A percentile compares a stretch with the other conserved stretches of the same genome.
These are phyloP conservation scores for Troglohyphantes excavatus DNA, from an alignment of 2,888 invertebrate genomes.

Conservation along the genomic window DNA sequence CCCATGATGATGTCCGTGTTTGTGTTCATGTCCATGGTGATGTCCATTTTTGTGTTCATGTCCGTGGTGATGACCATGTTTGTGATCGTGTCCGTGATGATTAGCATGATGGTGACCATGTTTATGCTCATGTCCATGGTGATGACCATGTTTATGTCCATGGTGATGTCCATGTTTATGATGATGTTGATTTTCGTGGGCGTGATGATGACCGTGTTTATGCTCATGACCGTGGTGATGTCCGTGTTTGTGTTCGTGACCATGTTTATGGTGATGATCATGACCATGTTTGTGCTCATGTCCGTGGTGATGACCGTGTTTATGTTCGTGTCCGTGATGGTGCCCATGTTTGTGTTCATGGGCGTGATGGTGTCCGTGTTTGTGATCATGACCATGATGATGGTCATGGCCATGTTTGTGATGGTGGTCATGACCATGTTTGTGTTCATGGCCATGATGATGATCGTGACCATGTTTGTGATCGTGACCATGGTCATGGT, in stretches of 20 bases:
- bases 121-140: conserved; percentile 24
- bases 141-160: conserved; percentile 28
- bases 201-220: conserved; percentile 39
- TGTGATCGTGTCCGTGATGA: conserved; percentile 26
- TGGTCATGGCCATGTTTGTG: conserved; percentile 43
- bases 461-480: conserved; percentile 40
- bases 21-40: conserved; percentile 29
- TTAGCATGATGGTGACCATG: conserved; percentile 28
- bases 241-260: conserved; percentile 31
- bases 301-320: conserved; percentile 13
- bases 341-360: conserved; percentile 44
- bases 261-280: conserved; percentile 23
- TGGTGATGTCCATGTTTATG: conserved; percentile 58
- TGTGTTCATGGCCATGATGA: conserved; percentile 26
- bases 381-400: conserved; percentile 29
- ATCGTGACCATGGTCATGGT: conserved; percentile 31
- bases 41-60: conserved; percentile 19
- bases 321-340: conserved; percentile 8
- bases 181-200: conserved; percentile 51
- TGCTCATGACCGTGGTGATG: conserved; percentile 43
- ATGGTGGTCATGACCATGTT: conserved; percentile 15
- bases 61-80: conserved; percentile 32
- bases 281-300: conserved; percentile 48
- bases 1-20: conserved; percentile 17
- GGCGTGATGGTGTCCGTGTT: conserved; percentile 19